Evolutionary conservation across 2,113 vertebrate genomes (phyloP).

Genomic region (Callospermophilus lateralis): DNA sequence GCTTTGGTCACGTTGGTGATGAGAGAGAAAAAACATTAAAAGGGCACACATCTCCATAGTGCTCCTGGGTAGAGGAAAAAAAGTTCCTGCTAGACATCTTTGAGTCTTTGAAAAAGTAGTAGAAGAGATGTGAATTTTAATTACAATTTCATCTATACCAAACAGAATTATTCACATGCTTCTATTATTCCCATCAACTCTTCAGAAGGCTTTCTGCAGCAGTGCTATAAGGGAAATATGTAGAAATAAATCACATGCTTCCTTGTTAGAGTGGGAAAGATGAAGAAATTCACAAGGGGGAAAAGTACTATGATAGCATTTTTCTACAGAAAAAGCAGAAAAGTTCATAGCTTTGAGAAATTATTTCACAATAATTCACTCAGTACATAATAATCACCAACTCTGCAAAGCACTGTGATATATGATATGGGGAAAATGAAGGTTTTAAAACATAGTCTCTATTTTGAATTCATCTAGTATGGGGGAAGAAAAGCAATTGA

Average conservation of each 20-base stretch:
- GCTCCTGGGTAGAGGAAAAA: background rate
- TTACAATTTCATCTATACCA: background rate
- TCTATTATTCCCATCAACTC: background rate
- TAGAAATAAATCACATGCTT: conserved; percentile 43
- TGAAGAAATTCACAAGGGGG: conserved; percentile 8
- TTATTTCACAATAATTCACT: conserved; percentile 51
- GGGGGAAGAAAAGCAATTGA: background rate
- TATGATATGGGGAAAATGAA: background rate
- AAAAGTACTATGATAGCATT: background rate
- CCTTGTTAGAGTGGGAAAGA: background rate
- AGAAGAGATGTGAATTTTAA: conserved; percentile 30
- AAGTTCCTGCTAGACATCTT: background rate
- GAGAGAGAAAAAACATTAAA: background rate
- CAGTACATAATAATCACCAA: background rate
- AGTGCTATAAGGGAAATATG: background rate
- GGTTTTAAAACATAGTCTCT: background rate
- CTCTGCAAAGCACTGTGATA: background rate
- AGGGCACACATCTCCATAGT: background rate
- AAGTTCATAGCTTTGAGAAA: conserved; percentile 18
- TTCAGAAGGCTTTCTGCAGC: background rate
- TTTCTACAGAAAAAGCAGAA: conserved; percentile 38
- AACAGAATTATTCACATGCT: background rate
- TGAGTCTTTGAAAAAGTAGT: background rate
- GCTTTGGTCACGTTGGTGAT: background rate
- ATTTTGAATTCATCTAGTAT: background rate